Evolutionary conservation across 2,113 vertebrate genomes (phyloP).

Genomic region (Danio rerio): GRCz12tu NC_133176.1:9675501-9676000

Average conservation of each 20-base stretch:
- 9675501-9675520: constrained; percentile 42
- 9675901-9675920: no score
- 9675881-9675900: no score
- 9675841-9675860: background rate
- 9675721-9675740: background rate
- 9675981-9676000: background rate
- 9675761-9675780: background rate
- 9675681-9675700: background rate
- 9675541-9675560: background rate
- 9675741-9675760: background rate
- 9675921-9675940: no score
- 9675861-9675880: background rate
- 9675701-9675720: background rate
- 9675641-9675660: background rate
- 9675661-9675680: background rate
- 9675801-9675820: background rate
- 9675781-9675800: background rate
- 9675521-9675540: constrained; percentile 20
- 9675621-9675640: background rate
- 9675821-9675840: background rate
- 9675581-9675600: constrained; percentile 1
- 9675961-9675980: no score
- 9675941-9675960: no score
- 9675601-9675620: background rate
- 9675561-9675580: constrained; percentile 10